Evolutionary conservation across 1,140 invertebrate species (phyloP), one percentile per base, ranked within the genome.

Genomic region (Stegodyphus mimosarum): DNA sequence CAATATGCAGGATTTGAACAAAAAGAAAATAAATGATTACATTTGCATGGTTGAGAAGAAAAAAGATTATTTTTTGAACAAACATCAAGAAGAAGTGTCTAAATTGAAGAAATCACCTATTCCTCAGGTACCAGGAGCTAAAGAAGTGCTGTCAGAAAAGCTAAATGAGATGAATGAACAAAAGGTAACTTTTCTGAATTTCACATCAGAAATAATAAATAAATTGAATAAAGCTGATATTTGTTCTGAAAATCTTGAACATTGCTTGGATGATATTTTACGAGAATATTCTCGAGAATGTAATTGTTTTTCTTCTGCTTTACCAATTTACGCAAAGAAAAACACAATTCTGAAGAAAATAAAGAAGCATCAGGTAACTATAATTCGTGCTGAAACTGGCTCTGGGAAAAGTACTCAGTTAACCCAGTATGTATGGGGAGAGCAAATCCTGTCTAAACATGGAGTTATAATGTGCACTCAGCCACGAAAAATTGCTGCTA

Each of bases 391-490:
- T 17, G 97, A 99, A 89, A 99, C 97, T 51, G 86, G 86, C 10
- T 99, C 98, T 92, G 98, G 98, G 60, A 99, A 99, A 92, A 98
- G 96, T 51, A 99, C 98, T 6, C 98, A 99, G 93, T 94, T 98
- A 49, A 95, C 96, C 4, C 96, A 97, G 89, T 98, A 95, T 90
- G 91, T 98, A 17, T 92, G 94, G 88, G 92, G 94, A 88, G 94
- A 94, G 88, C 48, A 72, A 18, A 96, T 96, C 10, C 98, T 94
- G 91, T 92, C 93, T 17, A 95, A 94, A 50, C 80, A 87, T 18
- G 76, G 71, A 11, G 69, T 94, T 89, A 97, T 99, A 89, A 96
- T 96, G 66, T 99, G 97, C 89, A 99, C 98, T 0, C 97, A 99
- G 90, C 98, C 98, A 0, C 92, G 98, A 87, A 92, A 98, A 89